These are phyloP conservation scores for Drosophila murphyi DNA, from an alignment of 1,140 invertebrate genomes.

Conservation along the genomic window DNA sequence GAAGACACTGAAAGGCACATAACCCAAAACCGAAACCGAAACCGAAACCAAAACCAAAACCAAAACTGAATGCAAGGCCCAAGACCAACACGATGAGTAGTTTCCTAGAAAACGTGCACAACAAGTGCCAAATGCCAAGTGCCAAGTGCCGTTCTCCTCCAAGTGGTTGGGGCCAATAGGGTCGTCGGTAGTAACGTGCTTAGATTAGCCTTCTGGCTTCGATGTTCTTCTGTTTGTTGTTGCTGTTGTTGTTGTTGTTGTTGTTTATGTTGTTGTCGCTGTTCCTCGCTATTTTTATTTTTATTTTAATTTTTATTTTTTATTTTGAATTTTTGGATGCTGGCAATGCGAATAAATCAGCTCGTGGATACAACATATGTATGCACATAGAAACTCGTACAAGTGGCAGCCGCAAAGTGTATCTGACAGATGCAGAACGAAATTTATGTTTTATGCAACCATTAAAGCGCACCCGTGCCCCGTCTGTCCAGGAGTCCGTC, in stretches of 20 bases:
- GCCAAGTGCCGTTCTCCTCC: slow-evolving; percentile 43
- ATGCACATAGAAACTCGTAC: slow-evolving; percentile 21
- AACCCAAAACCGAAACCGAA: slow-evolving; percentile 19
- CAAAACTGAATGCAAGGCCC: not conserved
- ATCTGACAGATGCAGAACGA: slow-evolving; percentile 78
- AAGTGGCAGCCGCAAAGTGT: slow-evolving; percentile 49
- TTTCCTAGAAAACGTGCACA: slow-evolving; percentile 70
- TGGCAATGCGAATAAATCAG: slow-evolving; percentile 59
- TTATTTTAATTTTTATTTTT: not conserved
- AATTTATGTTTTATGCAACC: slow-evolving; percentile 70
- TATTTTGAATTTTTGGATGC: not conserved
- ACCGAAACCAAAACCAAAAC: slow-evolving; percentile 3
- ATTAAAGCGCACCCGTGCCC: slow-evolving; percentile 52
- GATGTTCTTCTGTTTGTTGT: not conserved
- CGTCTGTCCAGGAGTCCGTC: not conserved
- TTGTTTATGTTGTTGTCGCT: not conserved
- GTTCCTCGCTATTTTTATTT: no score
- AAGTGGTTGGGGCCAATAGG: not conserved
- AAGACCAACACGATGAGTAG: slow-evolving; percentile 16
- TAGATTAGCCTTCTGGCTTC: slow-evolving; percentile 65
- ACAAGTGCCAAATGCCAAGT: slow-evolving; percentile 43
- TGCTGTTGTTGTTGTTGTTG: slow-evolving; percentile 9
- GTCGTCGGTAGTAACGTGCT: slow-evolving; percentile 50
- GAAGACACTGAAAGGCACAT: slow-evolving; percentile 33
- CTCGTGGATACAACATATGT: slow-evolving; percentile 23